Percentiles rank a stretch among this genome's conserved stretches.
Conservation (phyloP, 1,140 invertebrate genomes). For the Coptotermes formosanus region DNA sequence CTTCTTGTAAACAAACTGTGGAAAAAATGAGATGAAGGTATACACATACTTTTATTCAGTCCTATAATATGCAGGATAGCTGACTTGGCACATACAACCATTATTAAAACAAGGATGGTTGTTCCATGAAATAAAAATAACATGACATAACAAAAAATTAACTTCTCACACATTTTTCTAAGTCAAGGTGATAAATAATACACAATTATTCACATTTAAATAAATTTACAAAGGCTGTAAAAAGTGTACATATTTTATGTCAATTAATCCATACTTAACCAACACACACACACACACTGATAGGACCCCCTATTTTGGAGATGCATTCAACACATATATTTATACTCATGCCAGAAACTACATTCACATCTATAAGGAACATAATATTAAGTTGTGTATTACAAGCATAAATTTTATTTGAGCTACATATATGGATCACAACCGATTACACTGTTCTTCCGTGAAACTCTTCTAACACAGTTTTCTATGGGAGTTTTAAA, state of each 20-base stretch:
- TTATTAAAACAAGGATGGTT: neutral
- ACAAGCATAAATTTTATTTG: neutral
- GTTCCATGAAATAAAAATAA: neutral
- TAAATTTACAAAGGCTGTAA: neutral
- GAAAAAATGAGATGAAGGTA: neutral
- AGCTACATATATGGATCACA: constrained; percentile 7
- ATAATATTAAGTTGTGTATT: constrained; percentile 5
- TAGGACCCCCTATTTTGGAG: neutral
- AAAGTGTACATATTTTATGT: neutral
- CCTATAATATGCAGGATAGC: neutral
- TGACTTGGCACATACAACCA: constrained; percentile 1
- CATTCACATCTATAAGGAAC: neutral
- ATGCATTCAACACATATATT: neutral
- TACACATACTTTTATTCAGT: constrained; percentile 9
- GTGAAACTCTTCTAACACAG: neutral
- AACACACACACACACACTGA: neutral
- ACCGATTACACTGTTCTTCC: neutral
- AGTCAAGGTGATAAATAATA: constrained; percentile 3
- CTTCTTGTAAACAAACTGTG: neutral
- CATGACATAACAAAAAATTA: neutral
- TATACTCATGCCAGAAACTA: constrained; percentile 1
- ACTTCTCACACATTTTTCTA: neutral
- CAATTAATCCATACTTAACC: neutral
- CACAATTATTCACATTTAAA: neutral
- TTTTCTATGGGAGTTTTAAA: neutral